These are phyloP conservation scores for Nothobranchius kuhntae DNA, from an alignment of 2,113 vertebrate genomes.

Conservation along the genomic window DNA sequence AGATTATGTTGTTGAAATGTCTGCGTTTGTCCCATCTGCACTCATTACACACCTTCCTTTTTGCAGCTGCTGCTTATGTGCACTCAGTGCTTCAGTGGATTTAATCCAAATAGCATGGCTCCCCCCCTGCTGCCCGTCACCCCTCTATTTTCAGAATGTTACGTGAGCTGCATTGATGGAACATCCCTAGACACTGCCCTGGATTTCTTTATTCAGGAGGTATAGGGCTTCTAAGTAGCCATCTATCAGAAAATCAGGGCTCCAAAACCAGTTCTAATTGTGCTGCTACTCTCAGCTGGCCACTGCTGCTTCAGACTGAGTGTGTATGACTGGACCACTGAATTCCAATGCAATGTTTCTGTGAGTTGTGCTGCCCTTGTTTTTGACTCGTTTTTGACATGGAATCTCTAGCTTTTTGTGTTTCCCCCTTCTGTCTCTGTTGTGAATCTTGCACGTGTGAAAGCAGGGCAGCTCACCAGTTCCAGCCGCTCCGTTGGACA, in stretches of 20 bases:
- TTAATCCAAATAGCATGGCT: constrained; percentile 70
- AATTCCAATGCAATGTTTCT: constrained; percentile 59
- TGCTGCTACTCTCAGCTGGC: constrained; percentile 59
- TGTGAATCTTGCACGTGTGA: constrained; percentile 26
- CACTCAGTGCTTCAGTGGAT: constrained; percentile 55
- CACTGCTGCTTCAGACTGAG: constrained; percentile 58
- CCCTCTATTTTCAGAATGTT: constrained; percentile 62
- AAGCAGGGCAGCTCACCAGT: constrained; percentile 43
- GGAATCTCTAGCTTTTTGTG: constrained; percentile 21
- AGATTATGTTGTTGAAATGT: constrained; percentile 13
- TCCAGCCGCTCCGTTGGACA: constrained; percentile 42
- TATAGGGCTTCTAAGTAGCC: constrained; percentile 66
- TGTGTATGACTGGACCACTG: constrained; percentile 63
- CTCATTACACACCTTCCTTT: constrained; percentile 31
- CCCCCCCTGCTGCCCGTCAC: constrained; percentile 41
- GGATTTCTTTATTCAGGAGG: constrained; percentile 66
- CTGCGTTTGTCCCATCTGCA: constrained; percentile 20
- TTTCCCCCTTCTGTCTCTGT: not conserved
- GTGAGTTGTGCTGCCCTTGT: constrained; percentile 21
- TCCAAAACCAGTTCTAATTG: constrained; percentile 73
- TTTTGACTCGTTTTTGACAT: constrained; percentile 14
- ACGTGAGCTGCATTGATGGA: constrained; percentile 72
- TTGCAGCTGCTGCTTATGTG: constrained; percentile 39
- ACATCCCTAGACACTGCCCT: constrained; percentile 51
- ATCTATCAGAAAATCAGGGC: constrained; percentile 72